Base-by-base conservation (phyloP, 30 jellyfish, hydroid and myxozoan genomes). In the Clytia hemisphaerica region DNA sequence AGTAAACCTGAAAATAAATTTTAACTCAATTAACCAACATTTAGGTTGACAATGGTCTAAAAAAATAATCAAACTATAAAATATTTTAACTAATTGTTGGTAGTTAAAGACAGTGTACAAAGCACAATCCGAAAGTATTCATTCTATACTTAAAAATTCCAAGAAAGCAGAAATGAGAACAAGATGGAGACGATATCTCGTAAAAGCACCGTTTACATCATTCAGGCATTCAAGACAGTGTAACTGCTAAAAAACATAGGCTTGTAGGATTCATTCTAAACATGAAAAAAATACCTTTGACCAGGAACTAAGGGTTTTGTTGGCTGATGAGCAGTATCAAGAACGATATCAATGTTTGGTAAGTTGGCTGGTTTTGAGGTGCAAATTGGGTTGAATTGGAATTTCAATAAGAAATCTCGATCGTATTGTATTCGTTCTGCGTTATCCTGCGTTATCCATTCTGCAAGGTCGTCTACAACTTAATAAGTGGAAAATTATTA, bases 331-430 rank as follows among this genome's bases (percentile, higher is more conserved):
- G 99, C 85, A 19, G 77, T 82, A n/a, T 62, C 28, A 31, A 91
- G 54, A 33, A 91, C 95, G 28, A 82, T 77, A 21, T 91, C 99
- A 28, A 91, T 82, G 49, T 91, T 78, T 6, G 99, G 99, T 12
- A 91, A 72, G 36, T 75, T 94, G 16, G 54, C 67, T 21, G 99
- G 99, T 45, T 77, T 91, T 28, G 67, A 83, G 40, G 66, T 82
- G 45, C 92, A 68, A 22, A 59, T 67, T 6, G 84, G 42, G 32
- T 88, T 83, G 35, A 42, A 42, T 46, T 70, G 94, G 46, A 88
- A 75, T 50, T 73, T 75, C 50, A 91, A 84, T 22, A 91, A 65
- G 62, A 91, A 91, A 61, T 77, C 95, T 38, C 99, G 59, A 45
- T 81, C 88, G 66, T 91, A 91, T 60, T 78, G 79, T n/a, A n/a